Base-by-base conservation (phyloP, 2,113 vertebrate species). In the Neolamprologus sp. region DNA sequence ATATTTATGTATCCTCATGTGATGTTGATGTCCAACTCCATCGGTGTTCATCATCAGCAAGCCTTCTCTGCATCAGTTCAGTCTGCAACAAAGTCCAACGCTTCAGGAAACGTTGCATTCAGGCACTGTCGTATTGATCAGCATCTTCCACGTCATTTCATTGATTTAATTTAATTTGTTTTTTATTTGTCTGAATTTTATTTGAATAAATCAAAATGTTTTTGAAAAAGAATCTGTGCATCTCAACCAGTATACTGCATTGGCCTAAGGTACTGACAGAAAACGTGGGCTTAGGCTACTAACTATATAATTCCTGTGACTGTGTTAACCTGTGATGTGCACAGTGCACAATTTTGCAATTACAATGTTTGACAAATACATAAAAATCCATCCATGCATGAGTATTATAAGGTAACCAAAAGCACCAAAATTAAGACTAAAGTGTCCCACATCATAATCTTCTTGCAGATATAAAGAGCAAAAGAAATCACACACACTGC, bases 41-140 rank as follows among this genome's bases (percentile, higher is more conserved):
- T 16, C 17, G 42, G 11, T 19, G 5, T 16, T 14, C 16, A 21
- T 6, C 54, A 28, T 86, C 57, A 53, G 37, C 30, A 53, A 3
- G 42, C 6, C 12, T 16, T 9, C 16, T 71, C 79, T 11, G 87
- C 85, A 55, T 23, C 80, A 28, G 5, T 54, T 35, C 0, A 7
- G 28, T 28, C 23, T 37, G 4, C 21, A 54, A 71, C 42, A 35
- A 73, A 13, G n/a, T 23, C 7, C 2, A 11, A 47, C 9, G 5
- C 5, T 28, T 2, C 82, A 10, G 1, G 37, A 47, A 23, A 54
- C 17, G 91, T 8, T 82, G 89, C 91, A 17, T 92, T 94, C 82
- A 88, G 0, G 78, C 5, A 9, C 35, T 28, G 83, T 88, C 30
- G 87, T 14, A 91, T 86, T 23, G 71, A 3, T 73, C 14, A 33